Evolutionary conservation across 2,888 invertebrate species (phyloP), one percentile per base, ranked within the genome.

Genomic region (Thera obeliscata): DNA sequence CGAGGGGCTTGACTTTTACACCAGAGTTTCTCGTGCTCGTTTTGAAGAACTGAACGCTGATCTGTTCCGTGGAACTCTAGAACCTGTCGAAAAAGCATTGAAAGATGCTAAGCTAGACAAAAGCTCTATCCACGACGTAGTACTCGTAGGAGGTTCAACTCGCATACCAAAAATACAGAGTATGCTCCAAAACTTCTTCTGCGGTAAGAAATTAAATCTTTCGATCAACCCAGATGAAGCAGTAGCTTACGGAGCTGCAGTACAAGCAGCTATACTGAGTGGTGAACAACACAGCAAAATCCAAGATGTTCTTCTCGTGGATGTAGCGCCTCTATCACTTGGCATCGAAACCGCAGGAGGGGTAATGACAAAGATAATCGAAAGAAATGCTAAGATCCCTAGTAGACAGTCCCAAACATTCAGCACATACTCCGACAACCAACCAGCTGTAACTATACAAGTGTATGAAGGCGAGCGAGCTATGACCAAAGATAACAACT

Each of bases 201-300:
- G 95, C 75, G 96, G 96, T 41, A 97, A 96, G 84, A 90, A 94
- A 52, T 87, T 97, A 5, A 96, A 96, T 81, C 88, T 96, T 41
- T 96, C 96, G 3, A 96, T 97, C 78, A 97, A 97, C 82, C 97
- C 97, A 0, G 97, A 97, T 78, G 97, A 97, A 83, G 97, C 97
- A 0, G 97, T 97, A 0, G 97, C 97, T 0, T 97, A 96, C 78
- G 96, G 96, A 11, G 96, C 96, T 0, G 96, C 96, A 2, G 95
- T 96, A 2, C 96, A 96, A 81, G 96, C 96, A 0, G 96, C 96
- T 9, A 96, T 96, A 70, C 86, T 97, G 50, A 95, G 95, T 74
- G 96, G 96, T 0, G 95, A 97, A 95, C 95, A 96, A 49, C 96
- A 97, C 83, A 94, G 95, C 60, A 95, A 94, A 88, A 96, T 97